Base-by-base conservation (phyloP, 2,113 vertebrate species). In the Oryzias woworae region DNA sequence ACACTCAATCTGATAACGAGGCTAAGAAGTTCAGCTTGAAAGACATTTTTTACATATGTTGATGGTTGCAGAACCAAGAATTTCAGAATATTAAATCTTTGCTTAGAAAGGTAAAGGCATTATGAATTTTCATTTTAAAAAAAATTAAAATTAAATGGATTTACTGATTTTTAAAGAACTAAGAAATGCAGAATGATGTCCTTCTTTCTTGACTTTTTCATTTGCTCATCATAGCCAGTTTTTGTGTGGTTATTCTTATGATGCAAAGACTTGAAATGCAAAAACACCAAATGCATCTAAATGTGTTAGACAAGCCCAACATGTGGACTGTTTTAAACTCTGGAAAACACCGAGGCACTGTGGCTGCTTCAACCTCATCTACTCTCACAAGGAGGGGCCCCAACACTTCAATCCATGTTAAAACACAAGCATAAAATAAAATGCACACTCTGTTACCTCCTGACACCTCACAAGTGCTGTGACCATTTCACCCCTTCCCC, bases 381-480 rank as follows among this genome's bases (percentile, higher is more conserved):
- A 16, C 22, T 45, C 53, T 51, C 53, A 51, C 61, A 18, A 24
- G 45, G 48, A 66, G 58, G 41, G 64, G 54, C 45, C 51, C 36
- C 36, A 36, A 63, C 43, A 58, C 62, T 66, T 59, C 20, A 48
- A 54, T 53, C 59, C 55, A 60, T 28, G 60, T 57, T 44, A 62
- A 80, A 70, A 75, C 58, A 69, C 36, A 65, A 79, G 56, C 67
- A 58, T 50, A 53, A 66, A 66, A 67, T 71, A 75, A 62, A n/a
- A 58, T 43, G 63, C 54, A 55, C 66, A 71, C 52, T 45, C 22
- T 63, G 65, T 71, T 61, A 42, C 62, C 45, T 26, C 53, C 76
- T 52, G 69, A 73, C 56, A 69, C 59, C 43, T 78, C 78, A 75
- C 24, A 54, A 75, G 73, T 61, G 66, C 71, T 59, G 69, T 69